These are phyloP conservation scores for Metopolophium dirhodum DNA, from an alignment of 1,140 invertebrate species.

Conservation along the genomic window DNA sequence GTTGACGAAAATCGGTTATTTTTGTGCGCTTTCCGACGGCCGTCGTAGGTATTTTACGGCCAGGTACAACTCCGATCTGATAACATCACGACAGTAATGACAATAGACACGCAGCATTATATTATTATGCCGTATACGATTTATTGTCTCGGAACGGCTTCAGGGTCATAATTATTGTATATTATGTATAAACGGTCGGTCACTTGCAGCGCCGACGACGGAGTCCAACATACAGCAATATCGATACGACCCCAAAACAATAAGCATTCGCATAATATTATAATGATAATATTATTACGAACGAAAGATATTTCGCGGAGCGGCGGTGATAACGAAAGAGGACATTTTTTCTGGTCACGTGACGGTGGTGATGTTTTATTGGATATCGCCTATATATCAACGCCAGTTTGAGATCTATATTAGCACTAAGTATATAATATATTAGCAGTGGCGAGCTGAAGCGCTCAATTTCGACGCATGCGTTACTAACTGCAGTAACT, in stretches of 20 bases:
- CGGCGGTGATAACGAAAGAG: neutral
- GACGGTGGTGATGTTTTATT: too few relatives aligned
- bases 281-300: neutral
- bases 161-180: constrained; percentile 26
- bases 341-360: neutral
- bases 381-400: too few relatives aligned
- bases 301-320: neutral
- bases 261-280: neutral
- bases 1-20: constrained; percentile 31
- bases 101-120: constrained; percentile 43
- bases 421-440: too few relatives aligned
- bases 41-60: neutral
- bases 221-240: neutral
- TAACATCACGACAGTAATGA: constrained; percentile 44
- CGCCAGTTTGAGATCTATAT: too few relatives aligned
- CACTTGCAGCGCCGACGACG: neutral
- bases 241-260: neutral
- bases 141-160: constrained; percentile 28
- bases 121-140: neutral
- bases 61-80: neutral
- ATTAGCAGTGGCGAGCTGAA: too few relatives aligned
- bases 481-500: too few relatives aligned
- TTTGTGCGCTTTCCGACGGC: neutral
- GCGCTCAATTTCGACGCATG: too few relatives aligned
- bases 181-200: neutral